Conservation (phyloP, 2,888 invertebrate species). For the Ochropacha duplaris region DNA sequence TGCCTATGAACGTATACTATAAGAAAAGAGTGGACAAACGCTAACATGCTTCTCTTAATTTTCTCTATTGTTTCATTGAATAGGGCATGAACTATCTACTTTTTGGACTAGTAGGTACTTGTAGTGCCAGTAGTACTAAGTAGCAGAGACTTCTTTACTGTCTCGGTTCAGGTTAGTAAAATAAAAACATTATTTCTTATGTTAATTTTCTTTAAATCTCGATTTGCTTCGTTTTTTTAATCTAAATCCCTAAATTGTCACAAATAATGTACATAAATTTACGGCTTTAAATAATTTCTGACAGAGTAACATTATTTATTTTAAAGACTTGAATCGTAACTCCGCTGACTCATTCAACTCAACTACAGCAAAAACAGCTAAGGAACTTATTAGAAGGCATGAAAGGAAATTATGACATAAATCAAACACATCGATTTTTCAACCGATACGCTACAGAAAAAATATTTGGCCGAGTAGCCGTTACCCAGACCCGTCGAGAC, state of each 20-base stretch:
- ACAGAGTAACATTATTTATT: too few relatives aligned
- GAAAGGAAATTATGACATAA: slow-evolving; percentile 70
- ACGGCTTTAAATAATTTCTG: too few relatives aligned
- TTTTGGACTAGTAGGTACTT: slow-evolving; percentile 73
- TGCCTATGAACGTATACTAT: slow-evolving; percentile 72
- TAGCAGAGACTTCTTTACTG: slow-evolving; percentile 76
- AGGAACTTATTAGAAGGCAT: slow-evolving; percentile 59
- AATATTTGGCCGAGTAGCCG: slow-evolving; percentile 70
- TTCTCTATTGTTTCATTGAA: slow-evolving; percentile 79
- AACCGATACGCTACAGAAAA: slow-evolving; percentile 66
- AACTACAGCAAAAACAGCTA: slow-evolving; percentile 40
- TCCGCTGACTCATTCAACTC: slow-evolving; percentile 15
- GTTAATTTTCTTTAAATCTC: too few relatives aligned
- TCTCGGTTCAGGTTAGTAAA: slow-evolving; percentile 76
- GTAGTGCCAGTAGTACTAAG: too few relatives aligned
- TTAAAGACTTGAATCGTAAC: too few relatives aligned
- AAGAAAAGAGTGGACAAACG: slow-evolving; percentile 73
- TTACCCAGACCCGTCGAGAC: slow-evolving; percentile 69
- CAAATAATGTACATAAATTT: too few relatives aligned
- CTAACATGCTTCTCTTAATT: slow-evolving; percentile 76
- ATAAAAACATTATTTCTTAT: slow-evolving; percentile 43
- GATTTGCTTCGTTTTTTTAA: too few relatives aligned
- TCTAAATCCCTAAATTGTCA: too few relatives aligned
- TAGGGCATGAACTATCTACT: slow-evolving; percentile 77
- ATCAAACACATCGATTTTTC: slow-evolving; percentile 67